Conservation (phyloP, 1,140 invertebrate species). For the Heliconius melpomene region DNA sequence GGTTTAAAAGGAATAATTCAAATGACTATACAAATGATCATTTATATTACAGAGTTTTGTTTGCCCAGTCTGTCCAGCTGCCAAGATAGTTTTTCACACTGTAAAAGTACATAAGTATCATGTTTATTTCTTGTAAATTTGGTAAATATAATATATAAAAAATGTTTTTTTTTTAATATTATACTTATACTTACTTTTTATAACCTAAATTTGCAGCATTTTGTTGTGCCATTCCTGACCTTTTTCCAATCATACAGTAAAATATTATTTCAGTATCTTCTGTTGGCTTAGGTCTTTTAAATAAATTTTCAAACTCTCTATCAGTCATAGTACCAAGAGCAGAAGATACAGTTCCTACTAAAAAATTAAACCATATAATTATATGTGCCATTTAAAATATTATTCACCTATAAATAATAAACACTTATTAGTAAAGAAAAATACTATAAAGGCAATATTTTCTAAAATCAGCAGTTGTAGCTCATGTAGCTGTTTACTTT, state of each 20-base stretch:
- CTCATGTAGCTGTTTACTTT: no score
- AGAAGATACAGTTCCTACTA: slow-evolving; percentile 75
- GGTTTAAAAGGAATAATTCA: neutral
- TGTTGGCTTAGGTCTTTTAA: slow-evolving; percentile 81
- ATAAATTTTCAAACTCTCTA: slow-evolving; percentile 70
- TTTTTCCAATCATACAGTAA: slow-evolving; percentile 83
- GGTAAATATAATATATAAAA: neutral
- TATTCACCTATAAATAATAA: no score
- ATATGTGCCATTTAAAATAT: no score
- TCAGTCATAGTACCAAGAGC: slow-evolving; percentile 70
- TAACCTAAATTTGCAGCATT: slow-evolving; percentile 82
- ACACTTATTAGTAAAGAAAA: no score
- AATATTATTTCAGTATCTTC: slow-evolving; percentile 83
- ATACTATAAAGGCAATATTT: no score
- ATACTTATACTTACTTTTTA: slow-evolving; percentile 77
- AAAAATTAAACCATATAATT: slow-evolving; percentile 33
- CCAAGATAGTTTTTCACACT: slow-evolving; percentile 94
- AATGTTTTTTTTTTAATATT: neutral
- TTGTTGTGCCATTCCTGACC: slow-evolving; percentile 82
- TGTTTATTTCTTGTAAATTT: slow-evolving; percentile 24
- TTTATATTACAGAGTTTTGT: slow-evolving; percentile 36
- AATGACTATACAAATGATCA: neutral
- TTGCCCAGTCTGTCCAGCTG: slow-evolving; percentile 90
- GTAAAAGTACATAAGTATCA: slow-evolving; percentile 64
- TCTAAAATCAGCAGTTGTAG: no score